Evolutionary conservation across 2,888 invertebrate genomes (phyloP), one percentile per base, ranked within the genome.

Genomic region (Ochlodes sylvanus): DNA sequence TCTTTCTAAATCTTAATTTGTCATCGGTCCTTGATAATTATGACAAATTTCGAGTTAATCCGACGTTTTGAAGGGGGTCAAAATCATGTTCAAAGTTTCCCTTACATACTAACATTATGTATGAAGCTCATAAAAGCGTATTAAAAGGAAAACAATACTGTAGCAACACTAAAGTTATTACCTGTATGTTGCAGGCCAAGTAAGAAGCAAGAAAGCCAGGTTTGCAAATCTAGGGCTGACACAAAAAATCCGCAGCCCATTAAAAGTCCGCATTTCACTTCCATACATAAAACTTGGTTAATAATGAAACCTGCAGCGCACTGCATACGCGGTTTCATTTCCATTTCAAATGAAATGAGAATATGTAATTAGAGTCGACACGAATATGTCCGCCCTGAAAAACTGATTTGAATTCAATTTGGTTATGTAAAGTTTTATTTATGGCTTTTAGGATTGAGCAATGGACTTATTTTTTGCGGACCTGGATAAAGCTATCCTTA

Each of bases 291-390:
- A 63, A 63, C 54, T 63, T 55, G 41, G 55, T 63, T 63, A 63
- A 63, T 63, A 72, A 71, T 67, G 62, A 64, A 71, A 56, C 61
- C 69, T 69, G 63, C 69, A 54, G 55, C 62, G 70, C 69, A 71
- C 69, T 69, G 67, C 72, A 74, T 71, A 72, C 15, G 27, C 71
- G 72, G 69, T 69, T 68, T 68, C 68, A 75, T 76, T 73, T 71
- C 68, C 72, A 74, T 76, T 73, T 68, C 66, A 73, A 73, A 74
- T 72, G 72, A 63, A 69, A 73, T 63, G 70, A 64, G 72, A 68
- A 73, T 73, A 55, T 69, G 50, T 70, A 70, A 73, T 71, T 72
- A 71, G 61, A 70, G 66, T 42, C 50, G 68, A 54, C 68, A 62
- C 57, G 70, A 63, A 47, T 60, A 67, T 55, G 56, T 63, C 60